Percentiles rank a stretch among this genome's conserved stretches.
These are phyloP conservation scores for Hexactinellida sp. DNA, from an alignment of 37 sponge, comb jelly and placozoan species.

Conservation along the genomic window DNA sequence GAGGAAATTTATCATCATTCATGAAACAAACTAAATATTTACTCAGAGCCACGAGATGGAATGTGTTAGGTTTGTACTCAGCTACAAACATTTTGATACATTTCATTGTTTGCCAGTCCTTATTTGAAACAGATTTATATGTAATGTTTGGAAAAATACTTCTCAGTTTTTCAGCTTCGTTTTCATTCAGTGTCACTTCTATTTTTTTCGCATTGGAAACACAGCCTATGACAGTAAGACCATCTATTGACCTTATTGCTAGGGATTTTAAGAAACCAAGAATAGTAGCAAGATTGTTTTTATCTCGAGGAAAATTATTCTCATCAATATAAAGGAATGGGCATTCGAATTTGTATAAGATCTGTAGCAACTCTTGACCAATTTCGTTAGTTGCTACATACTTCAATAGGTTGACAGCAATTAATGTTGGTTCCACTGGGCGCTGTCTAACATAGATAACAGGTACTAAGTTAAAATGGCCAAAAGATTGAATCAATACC, in stretches of 20 bases:
- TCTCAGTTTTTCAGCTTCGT: neutral
- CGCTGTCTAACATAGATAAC: neutral
- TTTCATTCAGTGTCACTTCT: neutral
- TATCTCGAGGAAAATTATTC: neutral
- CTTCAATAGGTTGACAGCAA: neutral
- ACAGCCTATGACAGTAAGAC: neutral
- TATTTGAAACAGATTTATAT: neutral
- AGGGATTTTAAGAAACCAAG: neutral
- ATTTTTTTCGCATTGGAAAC: neutral
- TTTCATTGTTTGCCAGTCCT: neutral
- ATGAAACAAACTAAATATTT: neutral
- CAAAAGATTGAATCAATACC: neutral
- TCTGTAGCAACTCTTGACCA: neutral
- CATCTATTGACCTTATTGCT: neutral
- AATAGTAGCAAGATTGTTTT: neutral
- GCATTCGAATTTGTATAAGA: neutral
- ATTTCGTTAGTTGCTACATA: neutral
- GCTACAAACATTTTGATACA: constrained; percentile 11
- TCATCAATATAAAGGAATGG: neutral
- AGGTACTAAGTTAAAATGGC: neutral
- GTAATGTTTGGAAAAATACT: neutral
- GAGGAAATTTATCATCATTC: neutral
- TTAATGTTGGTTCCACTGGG: neutral
- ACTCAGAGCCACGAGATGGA: neutral
- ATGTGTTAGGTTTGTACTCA: neutral